These are phyloP conservation scores for Aulostomus chinensis DNA, from an alignment of 2,797 vertebrate genomes.

Conservation along the genomic window DNA sequence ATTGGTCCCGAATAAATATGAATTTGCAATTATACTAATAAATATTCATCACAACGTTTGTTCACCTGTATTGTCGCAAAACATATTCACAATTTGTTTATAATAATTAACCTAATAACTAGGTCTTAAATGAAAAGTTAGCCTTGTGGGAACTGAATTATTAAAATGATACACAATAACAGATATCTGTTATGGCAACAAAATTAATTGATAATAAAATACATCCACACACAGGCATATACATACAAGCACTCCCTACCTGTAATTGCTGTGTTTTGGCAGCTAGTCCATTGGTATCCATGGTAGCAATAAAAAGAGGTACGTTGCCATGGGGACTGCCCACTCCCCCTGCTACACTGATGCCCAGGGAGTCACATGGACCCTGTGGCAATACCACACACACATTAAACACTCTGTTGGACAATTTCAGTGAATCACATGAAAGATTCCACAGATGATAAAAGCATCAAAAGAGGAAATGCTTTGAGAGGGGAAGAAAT, in stretches of 20 bases:
- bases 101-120: no score
- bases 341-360: constrained; percentile 88
- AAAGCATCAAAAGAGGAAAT: not conserved
- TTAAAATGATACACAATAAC: not conserved
- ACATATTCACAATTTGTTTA: no score
- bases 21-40: no score
- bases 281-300: constrained; percentile 89
- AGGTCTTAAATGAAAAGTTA: no score
- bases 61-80: no score
- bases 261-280: constrained; percentile 89
- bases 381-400: constrained; percentile 71
- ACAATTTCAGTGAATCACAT: constrained; percentile 13
- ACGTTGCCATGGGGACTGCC: constrained; percentile 89
- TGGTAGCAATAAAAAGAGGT: constrained; percentile 90
- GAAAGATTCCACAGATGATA: constrained; percentile 8
- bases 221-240: not conserved
- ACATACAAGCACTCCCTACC: constrained; percentile 70
- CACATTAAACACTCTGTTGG: constrained; percentile 9
- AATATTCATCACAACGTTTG: no score
- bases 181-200: not conserved
- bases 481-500: not conserved
- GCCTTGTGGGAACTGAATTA: not conserved
- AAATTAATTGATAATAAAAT: not conserved
- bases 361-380: constrained; percentile 84
- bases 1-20: no score